A percentile compares a stretch with the other conserved stretches of the same genome.
Conservation (phyloP, 1,140 invertebrate genomes). For the Ceratosolen fusciceps region DNA sequence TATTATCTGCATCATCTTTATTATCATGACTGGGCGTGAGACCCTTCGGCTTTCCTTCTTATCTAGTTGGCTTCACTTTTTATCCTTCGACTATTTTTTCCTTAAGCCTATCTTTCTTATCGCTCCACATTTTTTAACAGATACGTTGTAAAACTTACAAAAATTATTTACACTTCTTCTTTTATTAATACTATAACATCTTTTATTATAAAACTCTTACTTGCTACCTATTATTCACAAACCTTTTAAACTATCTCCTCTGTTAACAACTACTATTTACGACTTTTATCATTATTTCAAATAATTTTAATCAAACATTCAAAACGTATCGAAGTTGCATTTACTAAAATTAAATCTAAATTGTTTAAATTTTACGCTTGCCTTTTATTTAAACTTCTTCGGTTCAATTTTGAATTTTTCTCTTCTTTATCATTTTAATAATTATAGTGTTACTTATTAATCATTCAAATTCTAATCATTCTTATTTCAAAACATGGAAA, state of each 20-base stretch:
- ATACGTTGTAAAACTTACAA: conserved; percentile 28
- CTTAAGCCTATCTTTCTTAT: conserved; percentile 38
- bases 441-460: too few relatives aligned
- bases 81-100: conserved; percentile 39
- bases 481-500: too few relatives aligned
- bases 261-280: neutral
- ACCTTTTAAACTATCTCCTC: neutral
- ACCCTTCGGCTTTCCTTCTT: conserved; percentile 22
- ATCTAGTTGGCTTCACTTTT: conserved; percentile 31
- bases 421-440: too few relatives aligned
- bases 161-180: conserved; percentile 1
- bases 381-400: too few relatives aligned
- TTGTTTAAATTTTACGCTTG: too few relatives aligned
- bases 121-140: neutral
- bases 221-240: neutral
- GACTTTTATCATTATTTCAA: too few relatives aligned
- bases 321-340: too few relatives aligned
- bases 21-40: conserved; percentile 38
- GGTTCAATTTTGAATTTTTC: too few relatives aligned
- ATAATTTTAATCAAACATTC: too few relatives aligned
- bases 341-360: too few relatives aligned
- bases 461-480: too few relatives aligned
- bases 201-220: neutral
- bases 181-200: neutral
- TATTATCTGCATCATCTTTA: conserved; percentile 49